Evolutionary conservation across 2,888 invertebrate genomes (phyloP).

Genomic region (Torymus tubicola): DNA sequence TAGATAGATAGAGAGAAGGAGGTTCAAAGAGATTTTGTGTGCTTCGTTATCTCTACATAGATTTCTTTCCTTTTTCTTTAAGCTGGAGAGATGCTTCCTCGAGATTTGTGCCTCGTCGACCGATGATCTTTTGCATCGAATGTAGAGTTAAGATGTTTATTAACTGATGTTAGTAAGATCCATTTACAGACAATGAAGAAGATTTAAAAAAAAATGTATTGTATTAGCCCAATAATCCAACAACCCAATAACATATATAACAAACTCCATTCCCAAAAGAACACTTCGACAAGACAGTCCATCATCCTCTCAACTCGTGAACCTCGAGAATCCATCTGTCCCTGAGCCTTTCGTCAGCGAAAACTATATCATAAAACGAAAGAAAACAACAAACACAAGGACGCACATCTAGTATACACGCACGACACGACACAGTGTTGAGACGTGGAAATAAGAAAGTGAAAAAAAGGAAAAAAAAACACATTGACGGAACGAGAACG

Average conservation of each 20-base stretch:
- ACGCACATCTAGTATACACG: not conserved
- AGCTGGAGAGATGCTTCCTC: constrained; percentile 23
- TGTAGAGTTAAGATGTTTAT: too few relatives aligned
- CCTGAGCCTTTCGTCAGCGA: too few relatives aligned
- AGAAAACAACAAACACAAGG: constrained; percentile 5
- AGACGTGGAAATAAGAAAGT: constrained; percentile 4
- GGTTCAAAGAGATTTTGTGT: not conserved
- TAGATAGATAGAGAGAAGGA: too few relatives aligned
- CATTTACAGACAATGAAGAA: not conserved
- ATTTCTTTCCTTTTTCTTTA: not conserved
- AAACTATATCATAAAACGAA: constrained; percentile 2
- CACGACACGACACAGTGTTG: too few relatives aligned
- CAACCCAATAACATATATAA: too few relatives aligned
- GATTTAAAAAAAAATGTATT: too few relatives aligned
- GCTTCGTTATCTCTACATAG: not conserved
- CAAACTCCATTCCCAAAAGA: too few relatives aligned
- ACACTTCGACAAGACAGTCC: too few relatives aligned
- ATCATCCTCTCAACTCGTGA: too few relatives aligned
- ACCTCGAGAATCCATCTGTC: too few relatives aligned
- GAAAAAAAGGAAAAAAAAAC: constrained; percentile 15
- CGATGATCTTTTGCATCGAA: too few relatives aligned
- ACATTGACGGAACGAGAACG: not conserved
- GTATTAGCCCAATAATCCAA: too few relatives aligned
- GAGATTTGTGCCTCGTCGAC: constrained; percentile 2
- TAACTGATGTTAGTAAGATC: not conserved